phyloP scores from a whole-genome alignment of 2,113 vertebrate genomes.

The Hymenochirus boettgeri region DNA sequence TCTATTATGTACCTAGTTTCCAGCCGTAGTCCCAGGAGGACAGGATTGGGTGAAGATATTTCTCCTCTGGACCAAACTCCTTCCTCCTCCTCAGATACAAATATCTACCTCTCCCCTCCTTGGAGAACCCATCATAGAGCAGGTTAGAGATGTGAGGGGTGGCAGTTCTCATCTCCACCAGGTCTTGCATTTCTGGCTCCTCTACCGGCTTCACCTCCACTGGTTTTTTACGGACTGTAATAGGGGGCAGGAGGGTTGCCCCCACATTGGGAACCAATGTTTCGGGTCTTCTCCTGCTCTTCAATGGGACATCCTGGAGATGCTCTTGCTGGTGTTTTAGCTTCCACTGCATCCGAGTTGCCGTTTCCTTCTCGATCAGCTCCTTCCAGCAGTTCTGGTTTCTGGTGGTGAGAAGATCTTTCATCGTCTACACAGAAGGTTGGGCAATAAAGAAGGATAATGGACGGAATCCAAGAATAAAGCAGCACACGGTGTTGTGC shows the following conservation, averaged over 20 bases:
- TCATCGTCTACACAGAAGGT: constrained; percentile 47
- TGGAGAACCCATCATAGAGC: constrained; percentile 53
- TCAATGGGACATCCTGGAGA: background rate
- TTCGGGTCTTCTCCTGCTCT: constrained; percentile 13
- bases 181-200: background rate
- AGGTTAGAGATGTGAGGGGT: constrained; percentile 34
- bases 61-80: constrained; percentile 49
- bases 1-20: constrained; percentile 59
- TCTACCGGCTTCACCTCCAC: background rate
- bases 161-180: constrained; percentile 41
- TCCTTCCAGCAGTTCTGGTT: constrained; percentile 67
- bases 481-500: constrained; percentile 25
- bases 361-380: constrained; percentile 62
- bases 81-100: constrained; percentile 46
- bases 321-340: constrained; percentile 52
- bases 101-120: constrained; percentile 54
- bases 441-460: background rate
- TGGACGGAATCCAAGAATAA: constrained; percentile 15
- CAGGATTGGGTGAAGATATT: constrained; percentile 45
- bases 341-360: constrained; percentile 59
- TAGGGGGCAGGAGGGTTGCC: constrained; percentile 47
- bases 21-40: constrained; percentile 66
- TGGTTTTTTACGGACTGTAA: constrained; percentile 2
- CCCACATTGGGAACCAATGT: constrained; percentile 1
- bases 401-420: constrained; percentile 52